These are phyloP conservation scores for Holothuria scabra DNA, from an alignment of 53 echinoderm and acorn worm species.

Conservation along the genomic window DNA sequence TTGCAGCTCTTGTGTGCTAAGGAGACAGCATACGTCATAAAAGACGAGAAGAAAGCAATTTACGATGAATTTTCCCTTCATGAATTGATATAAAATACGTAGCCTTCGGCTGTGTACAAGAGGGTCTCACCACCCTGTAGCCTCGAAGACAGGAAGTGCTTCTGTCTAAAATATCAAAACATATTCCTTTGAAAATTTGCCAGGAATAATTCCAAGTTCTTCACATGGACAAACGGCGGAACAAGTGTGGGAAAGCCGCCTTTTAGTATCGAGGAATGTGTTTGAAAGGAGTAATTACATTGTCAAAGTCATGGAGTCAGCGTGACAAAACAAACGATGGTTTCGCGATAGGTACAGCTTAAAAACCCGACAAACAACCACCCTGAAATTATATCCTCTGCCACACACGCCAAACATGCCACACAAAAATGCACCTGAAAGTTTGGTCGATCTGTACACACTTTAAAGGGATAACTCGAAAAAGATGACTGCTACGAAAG, in stretches of 20 bases:
- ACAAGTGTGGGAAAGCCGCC: slow-evolving; percentile 11
- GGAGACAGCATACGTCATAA: no score
- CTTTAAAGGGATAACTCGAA: no score
- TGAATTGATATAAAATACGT: not conserved
- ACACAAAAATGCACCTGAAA: no score
- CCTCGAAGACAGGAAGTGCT: not conserved
- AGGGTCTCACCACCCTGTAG: slow-evolving; percentile 1
- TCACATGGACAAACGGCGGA: slow-evolving; percentile 5
- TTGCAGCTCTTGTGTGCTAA: no score
- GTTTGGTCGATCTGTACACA: no score
- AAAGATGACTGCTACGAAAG: no score
- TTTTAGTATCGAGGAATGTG: slow-evolving; percentile 18
- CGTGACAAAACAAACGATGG: slow-evolving; percentile 31
- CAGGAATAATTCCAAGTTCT: not conserved
- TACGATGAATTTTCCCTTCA: no score
- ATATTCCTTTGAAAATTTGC: slow-evolving; percentile 25
- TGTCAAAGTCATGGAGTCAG: slow-evolving; percentile 39
- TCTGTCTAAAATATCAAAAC: slow-evolving; percentile 20
- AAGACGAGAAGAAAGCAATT: no score
- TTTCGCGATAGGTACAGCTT: slow-evolving; percentile 22
- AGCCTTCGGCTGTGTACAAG: slow-evolving; percentile 34
- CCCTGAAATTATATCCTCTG: not conserved
- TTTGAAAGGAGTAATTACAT: slow-evolving; percentile 22
- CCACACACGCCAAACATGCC: not conserved
- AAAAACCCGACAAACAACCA: slow-evolving; percentile 7